A percentile compares a stretch with the other conserved stretches of the same genome.
phyloP scores from a whole-genome alignment of 2,797 vertebrate genomes.

The Danio jaintianensis region DNA sequence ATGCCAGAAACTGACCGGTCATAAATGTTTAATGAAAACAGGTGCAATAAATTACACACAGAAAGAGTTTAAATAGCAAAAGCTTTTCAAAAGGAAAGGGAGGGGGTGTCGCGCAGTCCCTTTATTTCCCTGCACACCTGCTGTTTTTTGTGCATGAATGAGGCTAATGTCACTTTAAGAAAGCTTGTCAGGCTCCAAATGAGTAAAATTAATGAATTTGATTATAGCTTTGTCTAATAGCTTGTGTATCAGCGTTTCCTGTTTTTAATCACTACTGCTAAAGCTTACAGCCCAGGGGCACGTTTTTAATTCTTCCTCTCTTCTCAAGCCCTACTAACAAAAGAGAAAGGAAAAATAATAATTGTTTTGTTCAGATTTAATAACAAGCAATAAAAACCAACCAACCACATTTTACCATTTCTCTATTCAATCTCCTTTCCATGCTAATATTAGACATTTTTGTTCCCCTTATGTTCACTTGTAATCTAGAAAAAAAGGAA shows the following conservation, averaged over 20 bases:
- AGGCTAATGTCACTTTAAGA: slow-evolving; percentile 87
- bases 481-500: slow-evolving; percentile 82
- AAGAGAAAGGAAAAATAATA: slow-evolving; percentile 88
- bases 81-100: slow-evolving; percentile 14
- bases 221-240: slow-evolving; percentile 95
- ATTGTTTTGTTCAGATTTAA: slow-evolving; percentile 99
- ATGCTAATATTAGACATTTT: slow-evolving; percentile 88
- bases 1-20: slow-evolving; percentile 19
- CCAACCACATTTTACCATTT: slow-evolving; percentile 91
- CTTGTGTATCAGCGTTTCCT: slow-evolving; percentile 94
- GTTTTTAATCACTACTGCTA: slow-evolving; percentile 99
- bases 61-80: slow-evolving; percentile 23
- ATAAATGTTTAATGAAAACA: slow-evolving; percentile 40
- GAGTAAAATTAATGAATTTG: slow-evolving; percentile 98
- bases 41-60: slow-evolving; percentile 27
- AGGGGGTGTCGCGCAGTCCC: slow-evolving; percentile 26
- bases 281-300: slow-evolving; percentile 89
- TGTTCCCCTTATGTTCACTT: slow-evolving; percentile 78
- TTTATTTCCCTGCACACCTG: slow-evolving; percentile 69
- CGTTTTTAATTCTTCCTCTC: slow-evolving; percentile 96
- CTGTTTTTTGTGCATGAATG: slow-evolving; percentile 62
- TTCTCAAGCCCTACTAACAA: slow-evolving; percentile 96
- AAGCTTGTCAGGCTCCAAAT: slow-evolving; percentile 88
- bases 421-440: slow-evolving; percentile 86
- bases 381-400: slow-evolving; percentile 98